phyloP scores from a whole-genome alignment of 2,888 invertebrate genomes.

The Macrophya annulata region DNA sequence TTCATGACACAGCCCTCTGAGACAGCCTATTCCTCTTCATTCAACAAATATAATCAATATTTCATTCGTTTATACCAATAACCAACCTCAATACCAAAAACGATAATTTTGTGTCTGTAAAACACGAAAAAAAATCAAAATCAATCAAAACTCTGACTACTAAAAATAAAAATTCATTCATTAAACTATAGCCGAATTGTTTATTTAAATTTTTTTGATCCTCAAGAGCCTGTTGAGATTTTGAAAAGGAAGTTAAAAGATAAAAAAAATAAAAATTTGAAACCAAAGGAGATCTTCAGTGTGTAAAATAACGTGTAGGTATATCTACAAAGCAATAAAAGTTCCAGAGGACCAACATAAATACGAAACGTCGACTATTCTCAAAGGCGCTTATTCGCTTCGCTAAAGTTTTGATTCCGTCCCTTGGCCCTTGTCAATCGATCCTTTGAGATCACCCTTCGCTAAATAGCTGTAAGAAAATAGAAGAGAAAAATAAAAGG shows the following conservation, averaged over 20 bases:
- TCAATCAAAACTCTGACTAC: background rate
- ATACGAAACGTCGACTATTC: slow-evolving; percentile 25
- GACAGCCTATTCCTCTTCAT: slow-evolving; percentile 24
- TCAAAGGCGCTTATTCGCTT: slow-evolving; percentile 5
- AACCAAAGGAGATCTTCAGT: background rate
- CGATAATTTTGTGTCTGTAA: too few species aligned
- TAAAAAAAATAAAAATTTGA: background rate
- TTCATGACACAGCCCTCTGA: slow-evolving; percentile 20
- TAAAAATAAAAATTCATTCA: background rate
- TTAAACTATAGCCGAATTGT: background rate
- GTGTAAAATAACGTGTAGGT: background rate
- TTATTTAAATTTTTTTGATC: background rate
- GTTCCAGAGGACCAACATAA: background rate
- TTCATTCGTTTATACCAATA: background rate
- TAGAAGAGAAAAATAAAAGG: background rate
- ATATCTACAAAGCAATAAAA: background rate
- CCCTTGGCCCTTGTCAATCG: slow-evolving; percentile 15
- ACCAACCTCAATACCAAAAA: background rate
- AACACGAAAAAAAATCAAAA: background rate
- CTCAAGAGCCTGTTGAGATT: background rate
- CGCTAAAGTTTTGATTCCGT: background rate
- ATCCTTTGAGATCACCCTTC: background rate
- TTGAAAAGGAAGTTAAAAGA: background rate
- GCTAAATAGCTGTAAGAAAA: background rate
- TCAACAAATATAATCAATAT: slow-evolving; percentile 39